A percentile compares a stretch with the other conserved stretches of the same genome.
Evolutionary conservation across 92 coral and sea anemone species (phyloP).

Genomic region (Muricea muricata): DNA sequence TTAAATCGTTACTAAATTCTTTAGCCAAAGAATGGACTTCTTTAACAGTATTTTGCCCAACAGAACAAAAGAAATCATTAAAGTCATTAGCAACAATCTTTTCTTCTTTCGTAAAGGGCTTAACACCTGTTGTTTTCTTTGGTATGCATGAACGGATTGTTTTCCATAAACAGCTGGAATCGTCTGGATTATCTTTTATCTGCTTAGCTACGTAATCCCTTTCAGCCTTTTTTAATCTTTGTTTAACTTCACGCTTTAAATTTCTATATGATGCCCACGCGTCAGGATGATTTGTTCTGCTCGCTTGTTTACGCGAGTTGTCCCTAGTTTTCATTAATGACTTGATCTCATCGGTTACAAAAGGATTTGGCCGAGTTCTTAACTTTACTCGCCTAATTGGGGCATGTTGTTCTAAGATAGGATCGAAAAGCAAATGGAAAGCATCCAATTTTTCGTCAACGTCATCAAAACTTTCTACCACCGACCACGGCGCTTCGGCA

Average conservation of each 20-base stretch:
- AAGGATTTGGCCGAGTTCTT: slow-evolving; percentile 50
- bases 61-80: slow-evolving; percentile 33
- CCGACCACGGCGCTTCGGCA: background rate
- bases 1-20: slow-evolving; percentile 46
- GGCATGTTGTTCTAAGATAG: slow-evolving; percentile 50
- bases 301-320: slow-evolving; percentile 51
- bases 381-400: slow-evolving; percentile 40
- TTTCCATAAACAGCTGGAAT: slow-evolving; percentile 59
- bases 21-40: slow-evolving; percentile 37
- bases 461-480: slow-evolving; percentile 39
- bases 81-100: slow-evolving; percentile 36
- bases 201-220: slow-evolving; percentile 41
- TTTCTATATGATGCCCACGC: slow-evolving; percentile 53
- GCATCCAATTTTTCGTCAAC: slow-evolving; percentile 61
- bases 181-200: slow-evolving; percentile 51
- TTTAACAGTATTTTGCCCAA: slow-evolving; percentile 30
- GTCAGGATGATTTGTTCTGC: slow-evolving; percentile 47
- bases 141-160: slow-evolving; percentile 59
- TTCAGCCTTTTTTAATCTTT: slow-evolving; percentile 50
- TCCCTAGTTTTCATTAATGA: slow-evolving; percentile 57
- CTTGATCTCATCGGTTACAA: slow-evolving; percentile 40
- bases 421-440: slow-evolving; percentile 2
- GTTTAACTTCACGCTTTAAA: slow-evolving; percentile 59
- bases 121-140: slow-evolving; percentile 41
- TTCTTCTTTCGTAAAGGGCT: slow-evolving; percentile 28